phyloP scores from a whole-genome alignment of 2,888 invertebrate genomes.

The Lasioglossum malachurum region DNA sequence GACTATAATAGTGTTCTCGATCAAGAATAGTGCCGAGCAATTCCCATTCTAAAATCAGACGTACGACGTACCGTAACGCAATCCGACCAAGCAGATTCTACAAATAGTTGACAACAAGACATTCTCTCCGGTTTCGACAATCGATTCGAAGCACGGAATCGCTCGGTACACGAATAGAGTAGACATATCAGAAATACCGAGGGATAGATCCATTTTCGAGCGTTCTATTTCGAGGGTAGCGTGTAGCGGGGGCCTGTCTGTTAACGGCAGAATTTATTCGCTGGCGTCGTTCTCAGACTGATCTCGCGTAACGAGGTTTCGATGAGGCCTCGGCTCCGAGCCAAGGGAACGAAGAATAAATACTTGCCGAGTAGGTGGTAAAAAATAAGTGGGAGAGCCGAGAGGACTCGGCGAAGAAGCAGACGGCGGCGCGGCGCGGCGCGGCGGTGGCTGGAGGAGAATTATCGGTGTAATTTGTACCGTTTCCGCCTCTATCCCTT shows the following conservation, averaged over 20 bases:
- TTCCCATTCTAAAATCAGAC: too few relatives aligned
- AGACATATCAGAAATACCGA: neutral
- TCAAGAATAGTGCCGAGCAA: too few relatives aligned
- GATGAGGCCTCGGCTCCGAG: neutral
- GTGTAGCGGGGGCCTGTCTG: neutral
- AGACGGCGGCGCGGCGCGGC: neutral
- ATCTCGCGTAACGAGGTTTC: neutral
- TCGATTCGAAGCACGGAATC: neutral
- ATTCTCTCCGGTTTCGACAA: neutral
- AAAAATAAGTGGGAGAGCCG: slow-evolving; percentile 2
- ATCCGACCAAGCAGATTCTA: neutral
- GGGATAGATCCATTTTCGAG: neutral
- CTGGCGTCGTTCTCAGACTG: neutral
- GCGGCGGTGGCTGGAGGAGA: slow-evolving; percentile 23
- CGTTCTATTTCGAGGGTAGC: neutral
- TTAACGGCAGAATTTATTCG: neutral
- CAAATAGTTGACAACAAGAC: neutral
- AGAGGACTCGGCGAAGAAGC: neutral
- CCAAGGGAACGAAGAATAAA: neutral
- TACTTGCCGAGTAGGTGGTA: slow-evolving; percentile 23
- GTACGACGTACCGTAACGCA: too few relatives aligned
- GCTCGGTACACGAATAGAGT: neutral
- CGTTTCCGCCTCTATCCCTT: neutral
- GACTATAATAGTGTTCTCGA: too few relatives aligned
- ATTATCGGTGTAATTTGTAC: slow-evolving; percentile 62